These are phyloP conservation scores for Sogatella furcifera DNA, from an alignment of 1,140 invertebrate species.

Conservation along the genomic window DNA sequence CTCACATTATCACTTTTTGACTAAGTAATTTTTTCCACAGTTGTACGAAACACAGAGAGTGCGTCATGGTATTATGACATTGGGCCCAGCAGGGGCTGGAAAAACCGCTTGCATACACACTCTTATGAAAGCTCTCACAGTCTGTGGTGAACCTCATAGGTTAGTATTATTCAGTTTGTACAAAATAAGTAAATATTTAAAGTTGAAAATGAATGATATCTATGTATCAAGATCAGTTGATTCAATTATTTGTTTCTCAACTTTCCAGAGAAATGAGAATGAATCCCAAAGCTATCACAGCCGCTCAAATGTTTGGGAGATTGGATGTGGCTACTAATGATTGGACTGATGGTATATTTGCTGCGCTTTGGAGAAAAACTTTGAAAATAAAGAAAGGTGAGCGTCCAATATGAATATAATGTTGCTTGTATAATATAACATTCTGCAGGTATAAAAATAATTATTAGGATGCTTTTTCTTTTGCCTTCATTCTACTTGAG, in stretches of 20 bases:
- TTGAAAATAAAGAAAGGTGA: slow-evolving; percentile 72
- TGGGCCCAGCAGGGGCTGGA: slow-evolving; percentile 92
- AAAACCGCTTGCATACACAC: slow-evolving; percentile 91
- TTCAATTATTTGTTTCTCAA: slow-evolving; percentile 21
- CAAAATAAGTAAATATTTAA: too few relatives aligned
- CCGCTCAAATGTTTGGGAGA: slow-evolving; percentile 93
- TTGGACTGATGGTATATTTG: slow-evolving; percentile 97
- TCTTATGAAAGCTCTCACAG: slow-evolving; percentile 84
- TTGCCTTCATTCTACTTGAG: too few relatives aligned
- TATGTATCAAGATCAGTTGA: too few relatives aligned
- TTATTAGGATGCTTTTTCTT: too few relatives aligned
- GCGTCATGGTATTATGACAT: slow-evolving; percentile 90
- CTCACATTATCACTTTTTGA: not conserved
- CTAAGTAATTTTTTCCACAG: slow-evolving; percentile 34
- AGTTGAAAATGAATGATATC: too few relatives aligned
- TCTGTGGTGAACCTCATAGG: slow-evolving; percentile 72
- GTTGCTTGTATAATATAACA: too few relatives aligned
- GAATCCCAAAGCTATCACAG: slow-evolving; percentile 97
- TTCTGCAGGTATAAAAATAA: too few relatives aligned
- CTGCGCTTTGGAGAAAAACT: slow-evolving; percentile 89
- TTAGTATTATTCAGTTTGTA: too few relatives aligned
- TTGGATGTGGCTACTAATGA: slow-evolving; percentile 95
- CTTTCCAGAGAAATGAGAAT: slow-evolving; percentile 80
- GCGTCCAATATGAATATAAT: too few relatives aligned
- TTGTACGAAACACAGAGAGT: slow-evolving; percentile 92